A percentile compares a stretch with the other conserved stretches of the same genome.
These are phyloP conservation scores for Cheilosia urbana DNA, from an alignment of 2,888 invertebrate genomes.

Conservation along the genomic window DNA sequence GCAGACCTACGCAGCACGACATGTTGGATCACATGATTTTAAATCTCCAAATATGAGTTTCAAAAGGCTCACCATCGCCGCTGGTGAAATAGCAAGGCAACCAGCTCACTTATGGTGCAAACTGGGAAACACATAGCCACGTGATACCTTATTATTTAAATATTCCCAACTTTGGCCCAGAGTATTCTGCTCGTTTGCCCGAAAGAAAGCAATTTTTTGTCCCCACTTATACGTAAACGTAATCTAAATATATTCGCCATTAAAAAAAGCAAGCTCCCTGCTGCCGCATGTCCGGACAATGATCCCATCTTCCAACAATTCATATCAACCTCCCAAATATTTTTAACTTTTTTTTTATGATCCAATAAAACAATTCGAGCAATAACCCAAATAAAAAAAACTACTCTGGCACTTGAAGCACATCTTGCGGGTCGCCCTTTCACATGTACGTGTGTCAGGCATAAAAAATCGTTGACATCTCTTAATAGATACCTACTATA, in stretches of 20 bases:
- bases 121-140: no score
- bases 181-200: no score
- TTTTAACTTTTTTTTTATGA: background rate
- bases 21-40: no score
- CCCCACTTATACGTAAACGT: no score
- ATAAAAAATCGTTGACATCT: slow-evolving; percentile 38
- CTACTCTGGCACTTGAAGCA: slow-evolving; percentile 10
- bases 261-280: slow-evolving; percentile 1
- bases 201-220: no score
- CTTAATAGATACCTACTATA: slow-evolving; percentile 39
- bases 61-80: no score
- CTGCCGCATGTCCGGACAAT: slow-evolving; percentile 14
- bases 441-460: background rate
- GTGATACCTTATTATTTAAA: no score
- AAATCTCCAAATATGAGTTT: no score
- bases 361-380: background rate
- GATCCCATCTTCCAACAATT: slow-evolving; percentile 8
- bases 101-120: no score
- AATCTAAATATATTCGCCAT: slow-evolving; percentile 5
- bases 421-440: background rate
- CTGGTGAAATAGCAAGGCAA: no score
- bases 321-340: slow-evolving; percentile 1
- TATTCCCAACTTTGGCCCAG: no score
- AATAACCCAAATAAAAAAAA: slow-evolving; percentile 14
- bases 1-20: no score